These are phyloP conservation scores for Archips xylosteana DNA, from an alignment of 2,888 invertebrate species.

Conservation along the genomic window DNA sequence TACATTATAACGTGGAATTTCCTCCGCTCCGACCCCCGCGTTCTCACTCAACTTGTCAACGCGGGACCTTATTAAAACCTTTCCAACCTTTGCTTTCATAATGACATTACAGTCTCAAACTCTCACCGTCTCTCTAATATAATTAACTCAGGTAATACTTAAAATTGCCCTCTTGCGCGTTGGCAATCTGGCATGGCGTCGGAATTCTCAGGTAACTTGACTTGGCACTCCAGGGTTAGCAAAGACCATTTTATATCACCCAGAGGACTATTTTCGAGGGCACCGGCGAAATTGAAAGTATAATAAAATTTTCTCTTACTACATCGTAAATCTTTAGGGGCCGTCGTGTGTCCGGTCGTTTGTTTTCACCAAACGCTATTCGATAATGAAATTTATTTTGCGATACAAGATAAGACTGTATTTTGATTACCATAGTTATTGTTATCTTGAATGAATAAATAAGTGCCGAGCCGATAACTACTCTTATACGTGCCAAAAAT, in stretches of 20 bases:
- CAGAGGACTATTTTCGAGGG: conserved; percentile 56
- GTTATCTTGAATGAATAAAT: conserved; percentile 3
- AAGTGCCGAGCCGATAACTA: background rate
- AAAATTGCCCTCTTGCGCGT: conserved; percentile 59
- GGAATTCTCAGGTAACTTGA: conserved; percentile 53
- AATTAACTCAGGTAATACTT: conserved; percentile 69
- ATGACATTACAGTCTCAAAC: conserved; percentile 67
- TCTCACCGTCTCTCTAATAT: conserved; percentile 64
- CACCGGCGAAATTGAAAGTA: conserved; percentile 66
- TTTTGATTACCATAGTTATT: conserved; percentile 14
- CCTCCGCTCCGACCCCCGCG: conserved; percentile 49
- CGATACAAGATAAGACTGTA: conserved; percentile 37
- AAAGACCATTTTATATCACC: conserved; percentile 53
- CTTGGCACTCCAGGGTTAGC: conserved; percentile 43
- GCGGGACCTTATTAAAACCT: conserved; percentile 60
- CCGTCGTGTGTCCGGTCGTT: conserved; percentile 61
- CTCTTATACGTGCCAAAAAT: background rate
- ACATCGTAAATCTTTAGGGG: conserved; percentile 69
- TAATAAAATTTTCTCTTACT: conserved; percentile 69
- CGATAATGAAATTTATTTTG: conserved; percentile 51
- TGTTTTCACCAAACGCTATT: conserved; percentile 58
- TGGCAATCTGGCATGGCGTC: conserved; percentile 59
- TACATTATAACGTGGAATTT: conserved; percentile 63
- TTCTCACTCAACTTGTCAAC: conserved; percentile 47
- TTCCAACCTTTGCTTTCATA: conserved; percentile 63